Evolutionary conservation across 2,888 invertebrate genomes (phyloP), one percentile per base, ranked within the genome.

Genomic region (Lithophane leautieri): DNA sequence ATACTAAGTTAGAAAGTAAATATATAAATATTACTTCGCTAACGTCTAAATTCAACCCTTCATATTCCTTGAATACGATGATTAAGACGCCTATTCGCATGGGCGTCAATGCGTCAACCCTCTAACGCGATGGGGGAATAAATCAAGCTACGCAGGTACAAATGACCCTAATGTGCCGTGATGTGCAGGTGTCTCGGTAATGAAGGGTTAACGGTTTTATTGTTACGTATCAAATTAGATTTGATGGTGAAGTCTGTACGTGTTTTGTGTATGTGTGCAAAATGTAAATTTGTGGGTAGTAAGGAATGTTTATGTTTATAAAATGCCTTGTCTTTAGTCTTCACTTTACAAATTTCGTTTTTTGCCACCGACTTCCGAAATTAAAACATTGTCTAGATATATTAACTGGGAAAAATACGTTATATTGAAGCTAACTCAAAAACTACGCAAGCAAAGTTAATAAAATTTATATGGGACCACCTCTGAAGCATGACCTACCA

Each of bases 151-250:
- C 69, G 74, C 73, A 61, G 76, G 84, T 76, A 82, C 78, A 78
- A 87, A 87, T 84, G 80, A 87, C 87, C 86, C 52, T 87, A 86
- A 87, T 87, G 68, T 76, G 76, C 56, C 77, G 58, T 66, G 70
- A 83, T 82, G 79, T 84, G 68, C 76, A 85, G 80, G 79, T 84
- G 80, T 67, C 70, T 65, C 68, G 58, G 83, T 76, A 78, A 85
- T 81, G 76, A 81, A 78, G 81, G 87, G 81, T 81, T 85, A 79
- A 85, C 50, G 52, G 76, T 76, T 84, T 67, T 47, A 73, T 52
- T 72, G 52, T 66, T 50, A 73, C 60, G 50, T 62, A 80, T 70
- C 81, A 58, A 40, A 61, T 75, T 75, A 22, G 60, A 67, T 76
- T 73, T 52, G 62, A 71, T 63, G 52, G 54, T 60, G 14, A 73